These are phyloP conservation scores for Meiosimyza platycephala DNA, from an alignment of 2,888 invertebrate species.

Conservation along the genomic window DNA sequence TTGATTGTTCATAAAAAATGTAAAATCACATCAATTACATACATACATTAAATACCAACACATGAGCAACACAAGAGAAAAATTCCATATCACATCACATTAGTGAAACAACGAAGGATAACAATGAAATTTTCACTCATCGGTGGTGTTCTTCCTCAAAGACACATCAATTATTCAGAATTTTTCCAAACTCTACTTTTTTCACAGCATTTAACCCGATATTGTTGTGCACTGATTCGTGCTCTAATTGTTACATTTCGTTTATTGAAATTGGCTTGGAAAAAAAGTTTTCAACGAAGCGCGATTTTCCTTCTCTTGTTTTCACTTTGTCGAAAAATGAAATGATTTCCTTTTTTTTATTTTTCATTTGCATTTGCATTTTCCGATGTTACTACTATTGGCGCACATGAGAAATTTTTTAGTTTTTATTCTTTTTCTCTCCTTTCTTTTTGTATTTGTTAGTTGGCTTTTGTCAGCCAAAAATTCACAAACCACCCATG, in stretches of 20 bases:
- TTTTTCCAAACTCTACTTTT: background rate
- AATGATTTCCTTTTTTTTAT: background rate
- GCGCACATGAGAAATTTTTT: background rate
- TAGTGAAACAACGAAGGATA: no score
- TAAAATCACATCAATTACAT: no score
- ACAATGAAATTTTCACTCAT: no score
- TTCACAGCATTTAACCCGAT: background rate
- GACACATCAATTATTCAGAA: slow-evolving; percentile 6
- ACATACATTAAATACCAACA: no score
- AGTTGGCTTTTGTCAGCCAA: background rate
- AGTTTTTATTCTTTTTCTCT: background rate
- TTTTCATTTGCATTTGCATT: slow-evolving; percentile 2
- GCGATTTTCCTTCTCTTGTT: background rate
- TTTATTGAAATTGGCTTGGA: background rate
- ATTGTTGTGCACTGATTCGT: slow-evolving; percentile 12
- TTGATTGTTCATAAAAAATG: no score
- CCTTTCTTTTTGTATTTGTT: no score
- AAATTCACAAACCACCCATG: background rate
- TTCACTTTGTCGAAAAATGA: background rate
- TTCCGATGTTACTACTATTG: background rate
- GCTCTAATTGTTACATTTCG: background rate
- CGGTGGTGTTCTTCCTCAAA: background rate
- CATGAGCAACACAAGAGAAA: no score
- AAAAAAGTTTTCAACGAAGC: background rate
- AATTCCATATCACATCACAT: no score